phyloP scores from a whole-genome alignment of 1,140 invertebrate genomes.

The Dreissena rostriformis region DNA sequence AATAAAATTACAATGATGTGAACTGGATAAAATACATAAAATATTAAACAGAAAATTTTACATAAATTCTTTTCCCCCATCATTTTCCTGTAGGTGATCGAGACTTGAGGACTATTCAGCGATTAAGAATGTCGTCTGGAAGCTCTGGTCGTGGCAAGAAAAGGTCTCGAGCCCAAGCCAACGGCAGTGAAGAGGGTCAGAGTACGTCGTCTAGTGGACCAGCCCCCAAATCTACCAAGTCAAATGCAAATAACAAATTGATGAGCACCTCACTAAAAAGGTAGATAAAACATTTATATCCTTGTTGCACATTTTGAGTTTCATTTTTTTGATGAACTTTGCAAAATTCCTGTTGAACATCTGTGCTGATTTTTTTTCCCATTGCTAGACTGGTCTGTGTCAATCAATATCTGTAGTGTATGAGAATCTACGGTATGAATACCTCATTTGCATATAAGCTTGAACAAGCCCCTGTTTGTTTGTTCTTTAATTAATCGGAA shows the following conservation, averaged over 20 bases:
- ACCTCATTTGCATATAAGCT: conserved; percentile 63
- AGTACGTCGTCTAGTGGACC: conserved; percentile 13
- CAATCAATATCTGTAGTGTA: not conserved
- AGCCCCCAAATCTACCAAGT: conserved; percentile 36
- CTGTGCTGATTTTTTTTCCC: too few species aligned
- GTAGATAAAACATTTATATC: not conserved
- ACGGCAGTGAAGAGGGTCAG: conserved; percentile 47
- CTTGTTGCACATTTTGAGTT: not conserved
- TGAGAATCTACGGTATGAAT: conserved; percentile 23
- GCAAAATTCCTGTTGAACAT: too few species aligned
- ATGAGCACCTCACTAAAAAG: conserved; percentile 54
- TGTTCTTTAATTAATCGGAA: not conserved
- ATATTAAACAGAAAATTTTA: not conserved
- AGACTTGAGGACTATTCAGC: not conserved
- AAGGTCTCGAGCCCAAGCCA: conserved; percentile 41
- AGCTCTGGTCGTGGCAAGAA: conserved; percentile 48
- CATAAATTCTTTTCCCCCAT: not conserved
- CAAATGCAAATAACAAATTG: conserved; percentile 46
- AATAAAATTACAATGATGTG: not conserved
- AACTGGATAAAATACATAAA: not conserved
- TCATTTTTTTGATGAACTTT: not conserved
- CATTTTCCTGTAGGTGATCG: not conserved
- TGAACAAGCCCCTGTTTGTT: conserved; percentile 20
- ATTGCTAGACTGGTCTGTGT: conserved; percentile 14
- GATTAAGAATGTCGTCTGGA: conserved; percentile 41